Evolutionary conservation across 2,888 invertebrate species (phyloP).

Genomic region (Diplolepis rosae): DNA sequence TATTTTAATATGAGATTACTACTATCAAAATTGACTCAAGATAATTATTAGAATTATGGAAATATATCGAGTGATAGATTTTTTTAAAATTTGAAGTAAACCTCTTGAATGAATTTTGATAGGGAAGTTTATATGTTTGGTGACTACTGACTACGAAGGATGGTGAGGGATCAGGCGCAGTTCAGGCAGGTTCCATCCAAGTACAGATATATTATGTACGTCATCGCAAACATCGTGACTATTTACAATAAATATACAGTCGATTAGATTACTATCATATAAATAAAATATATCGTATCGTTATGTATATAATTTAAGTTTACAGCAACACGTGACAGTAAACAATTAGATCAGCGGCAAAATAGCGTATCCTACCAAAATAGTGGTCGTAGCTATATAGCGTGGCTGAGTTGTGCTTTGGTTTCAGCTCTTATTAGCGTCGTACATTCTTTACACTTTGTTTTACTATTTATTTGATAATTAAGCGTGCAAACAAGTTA

Average conservation of each 20-base stretch:
- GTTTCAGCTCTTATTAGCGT: constrained; percentile 29
- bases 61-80: not conserved
- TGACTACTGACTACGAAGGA: not conserved
- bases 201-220: constrained; percentile 71
- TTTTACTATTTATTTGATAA: constrained; percentile 41
- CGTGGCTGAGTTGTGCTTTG: constrained; percentile 57
- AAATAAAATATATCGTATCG: constrained; percentile 72
- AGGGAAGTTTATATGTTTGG: not conserved
- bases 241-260: constrained; percentile 72
- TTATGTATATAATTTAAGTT: constrained; percentile 55
- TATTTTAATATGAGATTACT: not conserved
- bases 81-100: not conserved
- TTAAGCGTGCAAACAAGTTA: constrained; percentile 16
- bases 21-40: not conserved
- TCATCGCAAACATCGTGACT: constrained; percentile 73
- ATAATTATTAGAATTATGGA: not conserved
- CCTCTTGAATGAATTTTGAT: not conserved
- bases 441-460: constrained; percentile 42
- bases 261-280: constrained; percentile 66
- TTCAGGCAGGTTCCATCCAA: constrained; percentile 67
- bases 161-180: constrained; percentile 3
- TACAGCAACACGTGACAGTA: constrained; percentile 72
- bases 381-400: constrained; percentile 69
- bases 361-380: constrained; percentile 70
- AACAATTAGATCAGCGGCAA: constrained; percentile 72